Base-by-base conservation (phyloP, 64 coral and sea anemone genomes). In the Hydrozoanthus tunicans region DNA sequence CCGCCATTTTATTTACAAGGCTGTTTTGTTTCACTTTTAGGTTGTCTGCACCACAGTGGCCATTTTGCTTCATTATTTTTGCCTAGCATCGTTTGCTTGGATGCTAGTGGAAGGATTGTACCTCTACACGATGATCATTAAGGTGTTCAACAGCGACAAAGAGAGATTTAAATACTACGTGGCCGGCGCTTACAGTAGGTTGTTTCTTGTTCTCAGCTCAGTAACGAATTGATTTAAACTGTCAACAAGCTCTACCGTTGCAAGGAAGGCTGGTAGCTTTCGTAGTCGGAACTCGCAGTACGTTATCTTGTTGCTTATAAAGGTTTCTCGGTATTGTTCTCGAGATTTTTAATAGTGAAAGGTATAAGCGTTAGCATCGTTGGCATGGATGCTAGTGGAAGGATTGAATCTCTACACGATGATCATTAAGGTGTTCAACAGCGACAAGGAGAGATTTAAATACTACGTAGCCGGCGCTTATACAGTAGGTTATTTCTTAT, bases 81-180 rank as follows among this genome's bases (percentile, higher is more conserved):
- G 93, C 72, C 89, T 94, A 25, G 77, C 71, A 4, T 92, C 82
- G 77, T 96, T 96, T 53, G 59, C 78, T 23, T 96, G 95, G 95
- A 96, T 96, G 95, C 72, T 96, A 4, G 73, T 96, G 12, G 95
- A 96, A 82, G 95, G 95, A 9, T 77, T 91, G 6, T 96, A 96
- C 79, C 82, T 96, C 3, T 96, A 96, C 77, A 23, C 93, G 0
- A 91, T 91, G 92, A 83, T 96, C n/a, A 79, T 93, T 59, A 96
- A 93, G 54, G 95, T 96, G 14, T 96, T 93, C 11, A 93, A 96
- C 58, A 91, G 81, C 11, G 81, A 86, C 53, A 86, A 86, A 70
- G 83, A 86, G 66, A 72, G 68, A 5, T 86, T 86, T 67, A 86
- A 58, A 15, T 86, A 86, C 20, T 86, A 72, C 68, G 0, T 86